phyloP scores from a whole-genome alignment of 2,113 vertebrate species.

The Pionites leucogaster region DNA sequence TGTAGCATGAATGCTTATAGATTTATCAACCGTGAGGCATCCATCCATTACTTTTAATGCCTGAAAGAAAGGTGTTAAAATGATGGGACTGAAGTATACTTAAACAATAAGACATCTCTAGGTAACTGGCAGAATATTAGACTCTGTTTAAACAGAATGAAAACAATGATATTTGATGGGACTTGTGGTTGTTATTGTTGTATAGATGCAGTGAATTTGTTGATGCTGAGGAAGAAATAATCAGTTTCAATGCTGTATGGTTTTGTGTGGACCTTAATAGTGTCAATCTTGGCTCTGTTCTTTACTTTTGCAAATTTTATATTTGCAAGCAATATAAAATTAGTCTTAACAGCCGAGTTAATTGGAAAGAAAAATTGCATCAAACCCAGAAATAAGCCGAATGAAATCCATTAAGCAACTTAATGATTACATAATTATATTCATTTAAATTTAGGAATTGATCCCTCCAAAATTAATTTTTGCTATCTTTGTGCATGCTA shows the following conservation, averaged over 20 bases:
- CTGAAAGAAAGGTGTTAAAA: background rate
- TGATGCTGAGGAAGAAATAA: background rate
- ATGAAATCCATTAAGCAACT: background rate
- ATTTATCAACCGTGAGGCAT: background rate
- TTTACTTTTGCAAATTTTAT: background rate
- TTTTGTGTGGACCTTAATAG: background rate
- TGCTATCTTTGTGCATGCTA: slow-evolving; percentile 45
- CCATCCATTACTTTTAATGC: background rate
- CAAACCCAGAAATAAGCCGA: slow-evolving; percentile 54
- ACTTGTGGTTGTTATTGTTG: background rate
- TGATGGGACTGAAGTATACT: background rate
- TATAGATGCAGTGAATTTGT: background rate
- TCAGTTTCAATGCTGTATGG: background rate
- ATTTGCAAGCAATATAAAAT: slow-evolving; percentile 34
- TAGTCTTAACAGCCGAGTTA: slow-evolving; percentile 65
- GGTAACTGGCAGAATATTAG: background rate
- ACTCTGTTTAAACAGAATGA: background rate
- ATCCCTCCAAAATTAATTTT: slow-evolving; percentile 60
- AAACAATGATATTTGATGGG: background rate
- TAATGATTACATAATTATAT: slow-evolving; percentile 47
- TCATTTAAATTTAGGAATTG: slow-evolving; percentile 52
- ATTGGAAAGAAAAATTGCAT: slow-evolving; percentile 66
- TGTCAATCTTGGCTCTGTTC: slow-evolving; percentile 1
- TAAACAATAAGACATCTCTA: background rate
- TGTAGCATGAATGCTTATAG: background rate